phyloP scores from a whole-genome alignment of 1,140 invertebrate species.

The Triops longicaudatus region DNA sequence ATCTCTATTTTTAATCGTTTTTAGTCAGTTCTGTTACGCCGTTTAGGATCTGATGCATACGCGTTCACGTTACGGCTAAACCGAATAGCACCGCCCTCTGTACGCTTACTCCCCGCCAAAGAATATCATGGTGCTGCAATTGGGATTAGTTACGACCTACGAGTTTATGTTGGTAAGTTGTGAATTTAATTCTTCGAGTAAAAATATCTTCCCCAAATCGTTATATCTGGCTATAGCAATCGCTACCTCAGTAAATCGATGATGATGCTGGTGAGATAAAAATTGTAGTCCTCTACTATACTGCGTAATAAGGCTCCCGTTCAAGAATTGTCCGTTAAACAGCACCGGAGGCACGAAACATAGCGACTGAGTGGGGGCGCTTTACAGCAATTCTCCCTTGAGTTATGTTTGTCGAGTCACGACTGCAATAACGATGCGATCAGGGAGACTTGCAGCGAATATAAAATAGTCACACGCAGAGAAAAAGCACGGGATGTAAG shows the following conservation, averaged over 20 bases:
- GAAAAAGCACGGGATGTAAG: neutral
- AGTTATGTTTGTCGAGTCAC: neutral
- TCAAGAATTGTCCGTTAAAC: too few relatives aligned
- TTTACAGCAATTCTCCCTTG: neutral
- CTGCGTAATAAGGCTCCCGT: too few relatives aligned
- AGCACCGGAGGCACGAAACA: too few relatives aligned
- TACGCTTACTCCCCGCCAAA: constrained; percentile 79
- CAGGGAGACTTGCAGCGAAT: neutral
- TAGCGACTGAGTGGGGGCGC: too few relatives aligned
- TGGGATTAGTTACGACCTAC: constrained; percentile 75
- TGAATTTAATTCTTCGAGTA: neutral
- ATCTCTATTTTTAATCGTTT: constrained; percentile 31
- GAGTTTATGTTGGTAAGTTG: constrained; percentile 61
- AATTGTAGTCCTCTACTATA: too few relatives aligned
- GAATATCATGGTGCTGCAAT: constrained; percentile 83
- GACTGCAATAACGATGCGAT: constrained; percentile 4
- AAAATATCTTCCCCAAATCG: neutral
- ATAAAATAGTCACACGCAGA: neutral
- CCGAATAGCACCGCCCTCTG: constrained; percentile 71
- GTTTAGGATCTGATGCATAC: constrained; percentile 65
- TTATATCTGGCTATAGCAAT: neutral
- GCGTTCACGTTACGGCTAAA: constrained; percentile 71
- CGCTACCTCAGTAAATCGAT: neutral
- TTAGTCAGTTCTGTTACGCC: constrained; percentile 69
- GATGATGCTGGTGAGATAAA: too few relatives aligned